Percentiles rank a stretch among this genome's conserved stretches.
phyloP scores from a whole-genome alignment of 2,797 vertebrate genomes.

The Phataginus tricuspis region DNA sequence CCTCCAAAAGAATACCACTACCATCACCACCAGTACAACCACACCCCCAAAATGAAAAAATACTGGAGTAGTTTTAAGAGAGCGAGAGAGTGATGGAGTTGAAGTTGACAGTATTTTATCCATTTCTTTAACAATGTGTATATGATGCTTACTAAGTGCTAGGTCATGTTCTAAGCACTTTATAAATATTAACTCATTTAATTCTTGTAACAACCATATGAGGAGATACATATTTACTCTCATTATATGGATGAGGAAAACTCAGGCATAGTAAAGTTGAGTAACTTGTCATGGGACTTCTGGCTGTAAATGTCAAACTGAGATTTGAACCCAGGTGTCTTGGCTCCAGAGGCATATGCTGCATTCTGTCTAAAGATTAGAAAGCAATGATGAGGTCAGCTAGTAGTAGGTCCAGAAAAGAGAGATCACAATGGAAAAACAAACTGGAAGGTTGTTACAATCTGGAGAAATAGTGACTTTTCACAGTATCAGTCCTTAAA shows the following conservation, averaged over 20 bases:
- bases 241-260: background rate
- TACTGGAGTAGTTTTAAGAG: background rate
- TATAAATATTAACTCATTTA: constrained; percentile 15
- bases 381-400: constrained; percentile 13
- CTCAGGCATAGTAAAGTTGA: background rate
- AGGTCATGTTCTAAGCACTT: background rate
- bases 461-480: constrained; percentile 56
- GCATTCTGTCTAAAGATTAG: constrained; percentile 7
- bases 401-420: background rate
- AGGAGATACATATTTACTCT: background rate
- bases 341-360: background rate
- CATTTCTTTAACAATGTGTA: background rate
- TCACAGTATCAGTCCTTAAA: constrained; percentile 21
- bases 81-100: background rate
- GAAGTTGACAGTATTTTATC: background rate
- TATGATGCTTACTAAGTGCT: background rate
- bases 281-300: background rate
- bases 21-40: background rate
- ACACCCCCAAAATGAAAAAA: background rate
- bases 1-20: background rate
- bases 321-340: background rate
- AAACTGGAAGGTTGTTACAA: background rate
- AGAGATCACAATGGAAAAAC: background rate
- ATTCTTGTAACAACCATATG: background rate
- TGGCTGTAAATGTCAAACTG: background rate